These are phyloP conservation scores for Lepisosteus osseus DNA, from an alignment of 2,113 vertebrate species.

Conservation along the genomic window DNA sequence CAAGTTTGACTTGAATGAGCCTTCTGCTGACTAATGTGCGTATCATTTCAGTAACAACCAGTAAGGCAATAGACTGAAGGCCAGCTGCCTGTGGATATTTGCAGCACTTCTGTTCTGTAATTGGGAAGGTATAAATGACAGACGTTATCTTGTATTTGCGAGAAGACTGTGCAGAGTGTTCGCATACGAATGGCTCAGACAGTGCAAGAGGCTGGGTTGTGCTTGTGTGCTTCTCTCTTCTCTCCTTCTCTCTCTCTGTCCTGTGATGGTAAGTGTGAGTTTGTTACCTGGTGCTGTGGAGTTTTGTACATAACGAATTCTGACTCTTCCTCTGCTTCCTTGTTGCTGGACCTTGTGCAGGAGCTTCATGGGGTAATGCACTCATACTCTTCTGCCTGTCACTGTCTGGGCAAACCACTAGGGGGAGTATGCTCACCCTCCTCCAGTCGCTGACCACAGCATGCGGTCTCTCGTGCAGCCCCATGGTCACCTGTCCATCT, in stretches of 20 bases:
- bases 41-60: no score
- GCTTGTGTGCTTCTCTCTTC: background rate
- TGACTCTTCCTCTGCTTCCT: constrained; percentile 75
- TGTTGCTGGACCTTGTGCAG: constrained; percentile 80
- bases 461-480: background rate
- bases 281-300: background rate
- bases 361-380: constrained; percentile 96
- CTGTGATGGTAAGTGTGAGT: background rate
- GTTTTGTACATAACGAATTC: constrained; percentile 62
- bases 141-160: no score
- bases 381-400: constrained; percentile 63
- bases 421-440: background rate
- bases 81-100: no score
- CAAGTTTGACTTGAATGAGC: no score
- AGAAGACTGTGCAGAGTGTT: no score
- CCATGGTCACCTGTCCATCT: background rate
- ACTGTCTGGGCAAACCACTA: constrained; percentile 20
- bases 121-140: no score
- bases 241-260: background rate
- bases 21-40: no score
- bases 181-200: no score
- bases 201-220: background rate
- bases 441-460: background rate
- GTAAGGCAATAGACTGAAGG: no score
- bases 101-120: no score